These are phyloP conservation scores for Cloeon dipterum DNA, from an alignment of 2,888 invertebrate species.

Conservation along the genomic window DNA sequence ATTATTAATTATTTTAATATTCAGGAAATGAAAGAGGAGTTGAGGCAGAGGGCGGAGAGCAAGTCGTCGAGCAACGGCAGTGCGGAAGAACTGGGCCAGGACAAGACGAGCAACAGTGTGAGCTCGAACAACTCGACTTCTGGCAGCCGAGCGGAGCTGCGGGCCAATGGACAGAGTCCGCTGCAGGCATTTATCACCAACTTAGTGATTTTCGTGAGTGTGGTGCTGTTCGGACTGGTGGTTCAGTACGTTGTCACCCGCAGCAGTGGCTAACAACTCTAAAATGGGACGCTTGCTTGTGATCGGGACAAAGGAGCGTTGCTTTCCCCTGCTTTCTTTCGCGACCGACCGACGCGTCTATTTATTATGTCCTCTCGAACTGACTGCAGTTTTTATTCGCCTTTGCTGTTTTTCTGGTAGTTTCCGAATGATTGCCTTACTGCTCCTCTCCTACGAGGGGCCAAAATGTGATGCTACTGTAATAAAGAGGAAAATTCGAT, in stretches of 20 bases:
- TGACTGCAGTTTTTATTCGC: too few species aligned
- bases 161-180: neutral
- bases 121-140: neutral
- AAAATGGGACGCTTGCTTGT: too few species aligned
- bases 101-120: neutral
- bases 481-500: constrained; percentile 6
- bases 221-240: neutral
- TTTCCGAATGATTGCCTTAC: too few species aligned
- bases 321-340: too few species aligned
- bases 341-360: too few species aligned
- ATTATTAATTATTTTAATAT: too few species aligned
- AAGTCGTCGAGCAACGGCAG: neutral
- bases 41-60: neutral
- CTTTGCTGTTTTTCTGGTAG: too few species aligned
- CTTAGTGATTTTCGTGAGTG: neutral
- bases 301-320: too few species aligned
- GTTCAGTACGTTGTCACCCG: neutral
- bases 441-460: too few species aligned
- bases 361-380: too few species aligned
- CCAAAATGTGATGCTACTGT: too few species aligned
- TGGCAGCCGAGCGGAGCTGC: neutral
- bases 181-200: neutral
- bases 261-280: too few species aligned
- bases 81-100: neutral
- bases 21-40: neutral